A percentile compares a stretch with the other conserved stretches of the same genome.
These are phyloP conservation scores for Halisarca cf. caerulea DNA, from an alignment of 37 sponge, comb jelly and placozoan genomes.

Conservation along the genomic window DNA sequence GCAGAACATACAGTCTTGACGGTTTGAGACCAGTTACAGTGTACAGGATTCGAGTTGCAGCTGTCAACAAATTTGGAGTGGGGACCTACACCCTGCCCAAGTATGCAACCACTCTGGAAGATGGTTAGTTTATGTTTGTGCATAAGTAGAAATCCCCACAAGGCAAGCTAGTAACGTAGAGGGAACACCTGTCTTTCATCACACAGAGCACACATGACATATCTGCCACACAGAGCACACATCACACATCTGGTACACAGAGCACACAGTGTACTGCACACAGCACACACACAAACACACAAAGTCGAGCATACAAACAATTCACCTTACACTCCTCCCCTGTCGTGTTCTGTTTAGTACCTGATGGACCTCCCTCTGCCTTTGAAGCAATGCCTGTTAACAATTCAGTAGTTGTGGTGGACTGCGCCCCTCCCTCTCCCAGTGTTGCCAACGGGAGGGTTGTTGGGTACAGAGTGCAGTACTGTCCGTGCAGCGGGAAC, in stretches of 20 bases:
- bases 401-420: not conserved
- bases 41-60: not conserved
- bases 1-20: not conserved
- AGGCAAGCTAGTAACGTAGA: no score
- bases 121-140: constrained; percentile 9
- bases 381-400: not conserved
- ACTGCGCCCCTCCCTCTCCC: not conserved
- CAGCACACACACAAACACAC: no score
- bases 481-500: not conserved
- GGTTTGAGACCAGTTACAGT: not conserved
- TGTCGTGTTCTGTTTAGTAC: not conserved
- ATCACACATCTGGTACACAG: no score
- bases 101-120: not conserved
- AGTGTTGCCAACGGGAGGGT: not conserved
- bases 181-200: no score
- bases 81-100: not conserved
- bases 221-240: no score
- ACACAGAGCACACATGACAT: no score
- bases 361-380: constrained; percentile 12
- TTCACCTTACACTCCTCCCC: no score
- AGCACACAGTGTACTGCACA: no score
- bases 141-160: no score
- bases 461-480: not conserved
- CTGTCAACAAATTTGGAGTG: not conserved
- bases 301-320: no score